A percentile compares a stretch with the other conserved stretches of the same genome.
phyloP scores from a whole-genome alignment of 1,140 invertebrate genomes.

The Helicoverpa zea region DNA sequence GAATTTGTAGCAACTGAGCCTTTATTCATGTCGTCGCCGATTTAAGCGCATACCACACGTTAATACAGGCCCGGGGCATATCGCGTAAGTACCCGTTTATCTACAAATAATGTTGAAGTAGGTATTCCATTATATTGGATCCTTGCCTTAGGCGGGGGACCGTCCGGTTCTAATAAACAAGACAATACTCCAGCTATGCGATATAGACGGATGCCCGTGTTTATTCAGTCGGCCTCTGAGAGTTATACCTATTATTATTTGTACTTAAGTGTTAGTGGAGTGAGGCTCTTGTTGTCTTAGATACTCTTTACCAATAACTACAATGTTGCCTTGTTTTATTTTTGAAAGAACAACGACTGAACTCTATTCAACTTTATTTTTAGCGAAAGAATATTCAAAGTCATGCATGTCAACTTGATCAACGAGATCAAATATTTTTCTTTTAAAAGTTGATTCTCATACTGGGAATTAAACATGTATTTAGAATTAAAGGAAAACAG shows the following conservation, averaged over 20 bases:
- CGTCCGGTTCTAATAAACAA: slow-evolving; percentile 82
- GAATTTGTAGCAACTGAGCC: slow-evolving; percentile 63
- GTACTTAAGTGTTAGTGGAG: slow-evolving; percentile 36
- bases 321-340: slow-evolving; percentile 13
- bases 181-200: slow-evolving; percentile 71
- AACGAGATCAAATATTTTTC: background rate
- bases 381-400: background rate
- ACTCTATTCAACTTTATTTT: slow-evolving; percentile 23
- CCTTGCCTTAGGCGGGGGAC: slow-evolving; percentile 74
- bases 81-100: slow-evolving; percentile 75
- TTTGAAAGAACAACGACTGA: background rate
- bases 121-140: slow-evolving; percentile 82
- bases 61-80: slow-evolving; percentile 76
- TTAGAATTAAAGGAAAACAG: slow-evolving; percentile 20
- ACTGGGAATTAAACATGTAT: slow-evolving; percentile 1
- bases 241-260: slow-evolving; percentile 55
- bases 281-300: slow-evolving; percentile 22
- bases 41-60: slow-evolving; percentile 73
- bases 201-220: slow-evolving; percentile 57
- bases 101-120: slow-evolving; percentile 83
- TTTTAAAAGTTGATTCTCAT: slow-evolving; percentile 1
- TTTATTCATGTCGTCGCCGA: slow-evolving; percentile 69
- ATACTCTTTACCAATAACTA: slow-evolving; percentile 33
- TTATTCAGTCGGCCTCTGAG: slow-evolving; percentile 56
- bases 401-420: background rate